Evolutionary conservation across 2,888 invertebrate species (phyloP).

Genomic region (Apodemia duryi): DNA sequence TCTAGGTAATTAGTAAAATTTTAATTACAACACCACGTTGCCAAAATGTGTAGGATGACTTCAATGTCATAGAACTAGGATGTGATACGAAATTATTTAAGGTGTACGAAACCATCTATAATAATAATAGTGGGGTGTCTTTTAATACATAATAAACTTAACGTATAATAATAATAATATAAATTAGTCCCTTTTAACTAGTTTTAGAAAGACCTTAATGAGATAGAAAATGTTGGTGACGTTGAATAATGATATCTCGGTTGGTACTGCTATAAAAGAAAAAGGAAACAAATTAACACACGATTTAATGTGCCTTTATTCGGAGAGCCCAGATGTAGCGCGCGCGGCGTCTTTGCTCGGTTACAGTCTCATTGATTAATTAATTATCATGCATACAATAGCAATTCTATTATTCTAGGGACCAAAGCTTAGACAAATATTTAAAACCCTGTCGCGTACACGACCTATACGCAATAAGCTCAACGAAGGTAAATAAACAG

Average conservation of each 20-base stretch:
- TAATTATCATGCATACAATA: slow-evolving; percentile 63
- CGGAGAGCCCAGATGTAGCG: slow-evolving; percentile 62
- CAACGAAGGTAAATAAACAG: slow-evolving; percentile 44
- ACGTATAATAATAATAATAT: slow-evolving; percentile 38
- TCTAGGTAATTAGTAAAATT: slow-evolving; percentile 69
- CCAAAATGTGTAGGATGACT: slow-evolving; percentile 62
- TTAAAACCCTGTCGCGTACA: slow-evolving; percentile 59
- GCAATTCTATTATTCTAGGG: slow-evolving; percentile 77
- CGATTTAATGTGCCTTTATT: slow-evolving; percentile 77
- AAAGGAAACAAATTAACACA: slow-evolving; percentile 61
- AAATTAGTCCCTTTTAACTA: slow-evolving; percentile 49
- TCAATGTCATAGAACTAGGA: slow-evolving; percentile 65
- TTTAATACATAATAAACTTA: slow-evolving; percentile 56
- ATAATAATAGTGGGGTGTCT: slow-evolving; percentile 71
- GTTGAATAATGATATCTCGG: slow-evolving; percentile 51
- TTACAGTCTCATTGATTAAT: slow-evolving; percentile 44
- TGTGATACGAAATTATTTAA: slow-evolving; percentile 68
- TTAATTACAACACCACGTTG: slow-evolving; percentile 76
- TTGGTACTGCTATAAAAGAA: slow-evolving; percentile 52
- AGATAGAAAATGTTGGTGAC: slow-evolving; percentile 46
- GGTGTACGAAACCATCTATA: slow-evolving; percentile 57
- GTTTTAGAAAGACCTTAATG: slow-evolving; percentile 62
- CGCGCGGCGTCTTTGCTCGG: slow-evolving; percentile 60
- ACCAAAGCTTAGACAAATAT: slow-evolving; percentile 79
- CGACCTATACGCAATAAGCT: slow-evolving; percentile 52